These are phyloP conservation scores for Ecliptopera silaceata DNA, from an alignment of 2,888 invertebrate genomes.

Conservation along the genomic window DNA sequence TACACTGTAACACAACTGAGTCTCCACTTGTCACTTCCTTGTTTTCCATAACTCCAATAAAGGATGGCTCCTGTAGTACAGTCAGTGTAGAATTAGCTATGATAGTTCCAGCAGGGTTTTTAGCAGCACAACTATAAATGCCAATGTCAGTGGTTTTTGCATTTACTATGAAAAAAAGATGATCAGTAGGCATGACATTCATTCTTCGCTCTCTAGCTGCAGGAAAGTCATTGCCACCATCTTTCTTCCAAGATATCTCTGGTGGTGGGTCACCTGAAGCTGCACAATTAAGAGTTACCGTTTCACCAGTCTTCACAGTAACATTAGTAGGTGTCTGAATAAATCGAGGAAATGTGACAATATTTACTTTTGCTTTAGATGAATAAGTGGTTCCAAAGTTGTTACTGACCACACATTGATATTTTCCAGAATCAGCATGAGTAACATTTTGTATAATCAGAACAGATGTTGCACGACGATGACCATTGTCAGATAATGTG, in stretches of 20 bases:
- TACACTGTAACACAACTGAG: constrained; percentile 93
- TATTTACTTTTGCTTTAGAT: constrained; percentile 91
- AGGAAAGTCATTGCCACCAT: constrained; percentile 96
- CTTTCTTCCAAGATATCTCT: constrained; percentile 95
- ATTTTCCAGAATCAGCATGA: constrained; percentile 92
- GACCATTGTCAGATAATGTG: constrained; percentile 78
- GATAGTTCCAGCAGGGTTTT: constrained; percentile 93
- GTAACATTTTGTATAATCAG: constrained; percentile 90
- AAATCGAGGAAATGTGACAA: constrained; percentile 94
- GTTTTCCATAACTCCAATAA: constrained; percentile 92
- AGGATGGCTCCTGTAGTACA: constrained; percentile 93
- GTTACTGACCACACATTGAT: constrained; percentile 96
- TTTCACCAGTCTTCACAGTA: constrained; percentile 92
- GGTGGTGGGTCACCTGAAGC: constrained; percentile 95
- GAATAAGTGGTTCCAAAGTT: constrained; percentile 95
- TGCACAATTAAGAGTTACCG: constrained; percentile 94
- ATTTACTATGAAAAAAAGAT: constrained; percentile 96
- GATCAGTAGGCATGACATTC: constrained; percentile 95
- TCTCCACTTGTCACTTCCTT: constrained; percentile 92
- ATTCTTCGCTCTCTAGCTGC: constrained; percentile 96
- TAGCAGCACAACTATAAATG: constrained; percentile 95
- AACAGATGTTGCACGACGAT: constrained; percentile 87
- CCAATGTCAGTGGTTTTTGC: constrained; percentile 95
- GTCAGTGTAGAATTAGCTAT: constrained; percentile 93
- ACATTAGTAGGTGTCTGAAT: constrained; percentile 92